phyloP scores from a whole-genome alignment of 2,888 invertebrate species.

The Drosophila kanekoi region DNA sequence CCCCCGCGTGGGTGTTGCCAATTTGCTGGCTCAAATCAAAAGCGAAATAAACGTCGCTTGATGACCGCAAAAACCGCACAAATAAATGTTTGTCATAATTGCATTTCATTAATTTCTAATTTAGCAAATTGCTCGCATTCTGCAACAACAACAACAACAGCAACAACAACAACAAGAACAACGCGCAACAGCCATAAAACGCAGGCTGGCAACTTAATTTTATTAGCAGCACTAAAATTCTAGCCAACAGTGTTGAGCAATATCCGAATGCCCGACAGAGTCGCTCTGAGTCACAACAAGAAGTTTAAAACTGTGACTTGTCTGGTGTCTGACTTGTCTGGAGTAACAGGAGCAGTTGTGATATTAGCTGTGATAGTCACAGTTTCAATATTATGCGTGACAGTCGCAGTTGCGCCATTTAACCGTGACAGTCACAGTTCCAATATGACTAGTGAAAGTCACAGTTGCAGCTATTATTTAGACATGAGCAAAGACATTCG shows the following conservation, averaged over 20 bases:
- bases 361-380: accelerated
- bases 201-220: constrained; percentile 78
- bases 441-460: no score
- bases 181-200: constrained; percentile 65
- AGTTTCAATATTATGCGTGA: not conserved
- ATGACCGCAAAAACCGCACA: constrained; percentile 70
- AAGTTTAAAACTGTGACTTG: not conserved
- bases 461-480: not conserved
- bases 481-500: not conserved
- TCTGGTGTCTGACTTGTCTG: no score
- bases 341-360: not conserved
- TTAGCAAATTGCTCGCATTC: constrained; percentile 81
- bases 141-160: constrained; percentile 32
- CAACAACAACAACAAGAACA: constrained; percentile 43
- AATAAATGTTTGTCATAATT: constrained; percentile 82
- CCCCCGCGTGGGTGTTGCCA: not conserved
- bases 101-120: constrained; percentile 83
- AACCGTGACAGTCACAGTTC: not conserved
- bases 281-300: not conserved
- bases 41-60: constrained; percentile 42
- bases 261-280: not conserved
- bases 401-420: not conserved
- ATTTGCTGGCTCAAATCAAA: constrained; percentile 39
- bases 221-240: constrained; percentile 79
- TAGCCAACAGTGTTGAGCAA: constrained; percentile 53